Evolutionary conservation across 2,113 vertebrate genomes (phyloP).

Genomic region (Pterophyllum scalare): DNA sequence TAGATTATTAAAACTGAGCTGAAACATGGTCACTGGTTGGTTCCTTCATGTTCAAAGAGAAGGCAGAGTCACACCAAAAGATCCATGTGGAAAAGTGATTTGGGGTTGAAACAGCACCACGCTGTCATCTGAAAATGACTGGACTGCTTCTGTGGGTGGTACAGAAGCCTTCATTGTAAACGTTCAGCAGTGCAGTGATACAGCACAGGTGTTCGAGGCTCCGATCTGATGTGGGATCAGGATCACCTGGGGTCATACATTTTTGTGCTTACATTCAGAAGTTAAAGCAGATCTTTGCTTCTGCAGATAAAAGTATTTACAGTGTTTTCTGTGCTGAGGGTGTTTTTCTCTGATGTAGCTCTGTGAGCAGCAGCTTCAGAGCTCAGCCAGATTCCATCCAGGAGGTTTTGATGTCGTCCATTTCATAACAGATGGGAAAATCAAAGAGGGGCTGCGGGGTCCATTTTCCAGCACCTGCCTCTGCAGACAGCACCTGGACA

Average conservation of each 20-base stretch:
- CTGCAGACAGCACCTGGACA: conserved; percentile 46
- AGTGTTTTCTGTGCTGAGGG: background rate
- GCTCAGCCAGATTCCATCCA: background rate
- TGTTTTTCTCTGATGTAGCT: background rate
- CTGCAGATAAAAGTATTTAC: background rate
- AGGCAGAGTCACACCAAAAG: too few relatives aligned
- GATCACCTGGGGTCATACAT: background rate
- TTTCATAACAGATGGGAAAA: conserved; percentile 7
- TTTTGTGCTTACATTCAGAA: too few relatives aligned
- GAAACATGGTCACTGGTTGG: too few relatives aligned
- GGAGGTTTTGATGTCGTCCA: conserved; percentile 20
- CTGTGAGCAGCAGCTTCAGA: background rate
- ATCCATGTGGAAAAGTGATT: too few relatives aligned
- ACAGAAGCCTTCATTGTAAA: background rate
- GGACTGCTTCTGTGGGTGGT: background rate
- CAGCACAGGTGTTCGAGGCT: background rate
- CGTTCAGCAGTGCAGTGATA: rapidly evolving
- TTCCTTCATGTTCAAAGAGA: too few relatives aligned
- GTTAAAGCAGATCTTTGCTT: background rate
- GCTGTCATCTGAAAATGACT: background rate
- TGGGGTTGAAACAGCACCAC: background rate
- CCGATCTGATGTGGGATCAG: background rate
- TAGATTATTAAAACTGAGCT: too few relatives aligned
- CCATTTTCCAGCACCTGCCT: conserved; percentile 5
- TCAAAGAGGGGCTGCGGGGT: conserved; percentile 32